Percentiles rank a stretch among this genome's conserved stretches.
Evolutionary conservation across 2,113 vertebrate genomes (phyloP).

Genomic region (Aspiorhynchus laticeps): DNA sequence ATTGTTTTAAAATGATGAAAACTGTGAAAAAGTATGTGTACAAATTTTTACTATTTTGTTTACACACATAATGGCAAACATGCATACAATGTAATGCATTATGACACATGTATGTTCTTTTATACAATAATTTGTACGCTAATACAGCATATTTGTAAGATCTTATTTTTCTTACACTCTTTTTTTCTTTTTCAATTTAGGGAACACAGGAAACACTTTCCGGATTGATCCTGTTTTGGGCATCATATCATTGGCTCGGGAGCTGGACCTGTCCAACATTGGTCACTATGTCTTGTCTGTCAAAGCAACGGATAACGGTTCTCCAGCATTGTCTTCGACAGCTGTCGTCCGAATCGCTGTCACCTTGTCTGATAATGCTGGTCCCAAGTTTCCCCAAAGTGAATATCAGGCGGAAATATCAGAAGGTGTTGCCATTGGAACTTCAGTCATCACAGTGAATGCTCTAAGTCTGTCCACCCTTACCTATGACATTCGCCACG

Average conservation of each 20-base stretch:
- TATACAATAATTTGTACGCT: not conserved
- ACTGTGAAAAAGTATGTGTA: not conserved
- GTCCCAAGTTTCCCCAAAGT: slow-evolving; percentile 88
- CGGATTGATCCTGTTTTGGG: slow-evolving; percentile 92
- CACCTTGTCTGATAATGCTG: slow-evolving; percentile 90
- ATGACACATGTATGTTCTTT: not conserved
- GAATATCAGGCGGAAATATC: slow-evolving; percentile 91
- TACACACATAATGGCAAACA: not conserved
- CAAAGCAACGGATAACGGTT: slow-evolving; percentile 87
- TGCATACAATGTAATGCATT: not conserved
- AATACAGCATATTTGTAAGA: not conserved
- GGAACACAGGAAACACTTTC: slow-evolving; percentile 91
- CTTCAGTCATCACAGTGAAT: slow-evolving; percentile 85
- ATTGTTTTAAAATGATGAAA: not conserved
- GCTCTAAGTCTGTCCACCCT: slow-evolving; percentile 92
- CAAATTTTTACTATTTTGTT: not conserved
- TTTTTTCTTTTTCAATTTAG: slow-evolving; percentile 71
- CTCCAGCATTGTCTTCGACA: slow-evolving; percentile 86
- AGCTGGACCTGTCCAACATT: slow-evolving; percentile 87
- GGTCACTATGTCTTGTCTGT: slow-evolving; percentile 92
- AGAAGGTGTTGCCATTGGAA: slow-evolving; percentile 87
- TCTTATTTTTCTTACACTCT: not conserved
- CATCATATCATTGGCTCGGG: slow-evolving; percentile 86
- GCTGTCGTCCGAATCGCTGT: slow-evolving; percentile 88
- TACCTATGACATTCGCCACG: slow-evolving; percentile 89